A percentile compares a stretch with the other conserved stretches of the same genome.
Conservation (phyloP, 1,140 invertebrate species). For the Anadara kagoshimensis region DNA sequence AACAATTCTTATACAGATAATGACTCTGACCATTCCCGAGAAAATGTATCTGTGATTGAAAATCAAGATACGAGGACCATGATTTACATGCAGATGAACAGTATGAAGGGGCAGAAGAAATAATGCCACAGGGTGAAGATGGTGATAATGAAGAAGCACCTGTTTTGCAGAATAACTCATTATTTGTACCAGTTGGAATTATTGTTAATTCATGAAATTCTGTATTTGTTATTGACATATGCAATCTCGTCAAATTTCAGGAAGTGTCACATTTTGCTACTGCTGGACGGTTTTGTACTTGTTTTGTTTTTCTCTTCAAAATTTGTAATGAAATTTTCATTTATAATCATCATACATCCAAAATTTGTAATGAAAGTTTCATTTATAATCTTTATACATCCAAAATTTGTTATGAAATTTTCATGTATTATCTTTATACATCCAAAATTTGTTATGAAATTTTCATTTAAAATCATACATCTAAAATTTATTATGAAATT, state of each 20-base stretch:
- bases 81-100: slow-evolving; percentile 6
- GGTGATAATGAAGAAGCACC: not conserved
- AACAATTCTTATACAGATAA: no score
- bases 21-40: not conserved
- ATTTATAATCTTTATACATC: no score
- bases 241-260: not conserved
- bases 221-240: not conserved
- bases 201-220: slow-evolving; percentile 15
- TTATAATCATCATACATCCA: no score
- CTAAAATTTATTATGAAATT: no score
- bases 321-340: not conserved
- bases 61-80: not conserved
- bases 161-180: not conserved
- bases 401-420: not conserved
- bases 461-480: no score
- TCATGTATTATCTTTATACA: no score
- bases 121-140: slow-evolving; percentile 1
- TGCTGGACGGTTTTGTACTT: not conserved
- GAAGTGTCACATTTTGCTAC: not conserved
- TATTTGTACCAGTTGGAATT: slow-evolving; percentile 17
- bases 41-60: slow-evolving; percentile 20
- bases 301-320: no score
- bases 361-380: not conserved
- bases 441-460: not conserved
- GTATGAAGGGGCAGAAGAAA: not conserved